A percentile compares a stretch with the other conserved stretches of the same genome.
phyloP scores from a whole-genome alignment of 1,140 invertebrate genomes.

The Eurosta solidaginis region DNA sequence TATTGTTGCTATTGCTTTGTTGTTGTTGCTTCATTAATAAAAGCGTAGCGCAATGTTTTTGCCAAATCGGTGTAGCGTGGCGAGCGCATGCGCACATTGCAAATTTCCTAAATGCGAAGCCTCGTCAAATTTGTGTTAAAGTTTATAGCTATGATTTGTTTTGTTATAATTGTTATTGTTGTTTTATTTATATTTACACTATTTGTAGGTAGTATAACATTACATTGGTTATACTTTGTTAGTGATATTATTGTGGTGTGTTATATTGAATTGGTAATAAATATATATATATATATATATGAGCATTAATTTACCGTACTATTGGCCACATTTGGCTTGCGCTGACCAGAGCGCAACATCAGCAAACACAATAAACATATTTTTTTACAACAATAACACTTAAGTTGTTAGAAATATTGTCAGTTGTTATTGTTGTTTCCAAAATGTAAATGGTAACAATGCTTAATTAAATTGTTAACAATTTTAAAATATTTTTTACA shows the following conservation, averaged over 20 bases:
- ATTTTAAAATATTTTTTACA: conserved; percentile 18
- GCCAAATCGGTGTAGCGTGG: neutral
- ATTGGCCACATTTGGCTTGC: neutral
- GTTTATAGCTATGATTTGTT: neutral
- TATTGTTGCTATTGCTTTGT: neutral
- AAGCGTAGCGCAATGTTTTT: conserved; percentile 19
- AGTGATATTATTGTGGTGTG: no score
- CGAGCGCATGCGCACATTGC: neutral
- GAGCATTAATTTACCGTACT: neutral
- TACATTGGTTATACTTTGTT: no score
- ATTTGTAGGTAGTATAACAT: no score
- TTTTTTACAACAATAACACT: neutral
- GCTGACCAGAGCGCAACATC: neutral
- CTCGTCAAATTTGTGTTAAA: neutral
- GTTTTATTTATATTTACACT: neutral
- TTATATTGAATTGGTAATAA: no score
- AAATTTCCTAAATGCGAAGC: no score
- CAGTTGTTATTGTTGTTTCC: conserved; percentile 7
- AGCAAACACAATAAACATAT: neutral
- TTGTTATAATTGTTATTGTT: neutral
- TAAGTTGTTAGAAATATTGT: neutral
- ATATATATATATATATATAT: no score
- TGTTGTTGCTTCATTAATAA: conserved; percentile 24
- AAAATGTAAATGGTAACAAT: conserved; percentile 24
- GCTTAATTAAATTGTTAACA: conserved; percentile 28